phyloP scores from a whole-genome alignment of 2,888 invertebrate species.

The Heliothis peltigera region DNA sequence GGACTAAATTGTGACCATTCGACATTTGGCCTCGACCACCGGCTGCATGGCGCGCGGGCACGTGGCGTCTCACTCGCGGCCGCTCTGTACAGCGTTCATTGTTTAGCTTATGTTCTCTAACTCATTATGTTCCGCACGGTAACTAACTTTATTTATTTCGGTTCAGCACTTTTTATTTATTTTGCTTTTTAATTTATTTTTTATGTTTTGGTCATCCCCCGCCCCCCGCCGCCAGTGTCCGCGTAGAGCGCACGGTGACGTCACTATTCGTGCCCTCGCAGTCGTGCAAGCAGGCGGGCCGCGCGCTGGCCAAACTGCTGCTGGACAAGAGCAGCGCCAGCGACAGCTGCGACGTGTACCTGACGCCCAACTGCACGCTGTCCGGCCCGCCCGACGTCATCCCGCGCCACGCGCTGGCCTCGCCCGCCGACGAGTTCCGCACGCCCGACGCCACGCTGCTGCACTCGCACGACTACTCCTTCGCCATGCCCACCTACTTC shows the following conservation, averaged over 20 bases:
- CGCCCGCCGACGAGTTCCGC: slow-evolving; percentile 76
- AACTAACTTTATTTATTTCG: slow-evolving; percentile 71
- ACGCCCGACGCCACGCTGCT: slow-evolving; percentile 77
- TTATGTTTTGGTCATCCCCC: slow-evolving; percentile 65
- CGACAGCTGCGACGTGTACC: slow-evolving; percentile 79
- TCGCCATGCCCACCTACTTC: slow-evolving; percentile 87
- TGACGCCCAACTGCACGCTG: slow-evolving; percentile 80
- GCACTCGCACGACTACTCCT: slow-evolving; percentile 71
- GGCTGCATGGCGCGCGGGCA: slow-evolving; percentile 45
- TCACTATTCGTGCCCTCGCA: slow-evolving; percentile 70
- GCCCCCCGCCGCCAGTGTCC: slow-evolving; percentile 69
- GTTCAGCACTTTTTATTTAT: slow-evolving; percentile 58
- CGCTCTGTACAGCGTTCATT: slow-evolving; percentile 61
- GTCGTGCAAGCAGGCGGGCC: slow-evolving; percentile 71
- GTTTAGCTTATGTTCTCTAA: slow-evolving; percentile 50
- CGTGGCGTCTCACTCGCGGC: slow-evolving; percentile 8
- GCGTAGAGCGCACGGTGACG: slow-evolving; percentile 71
- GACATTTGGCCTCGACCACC: background rate
- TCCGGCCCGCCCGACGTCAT: slow-evolving; percentile 80
- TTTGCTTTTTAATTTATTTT: slow-evolving; percentile 77
- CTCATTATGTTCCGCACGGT: slow-evolving; percentile 70
- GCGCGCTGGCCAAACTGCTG: slow-evolving; percentile 74
- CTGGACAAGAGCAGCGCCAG: slow-evolving; percentile 75
- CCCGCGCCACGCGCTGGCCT: slow-evolving; percentile 71
- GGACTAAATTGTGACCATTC: slow-evolving; percentile 21